Conservation (phyloP, 2,113 vertebrate genomes). For the Phyllostomus discolor region DNA sequence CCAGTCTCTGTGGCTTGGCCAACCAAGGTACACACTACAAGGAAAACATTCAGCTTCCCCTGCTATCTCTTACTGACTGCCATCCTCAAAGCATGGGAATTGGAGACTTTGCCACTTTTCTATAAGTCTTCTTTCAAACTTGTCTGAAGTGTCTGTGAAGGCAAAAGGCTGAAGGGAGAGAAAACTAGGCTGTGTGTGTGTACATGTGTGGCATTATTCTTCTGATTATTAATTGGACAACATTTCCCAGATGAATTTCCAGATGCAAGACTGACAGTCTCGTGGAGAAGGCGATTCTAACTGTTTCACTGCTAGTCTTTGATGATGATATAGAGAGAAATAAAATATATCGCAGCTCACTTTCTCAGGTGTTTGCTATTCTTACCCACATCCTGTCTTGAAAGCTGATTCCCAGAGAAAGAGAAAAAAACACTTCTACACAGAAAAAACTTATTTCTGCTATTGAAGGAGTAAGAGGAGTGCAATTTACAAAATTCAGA, state of each 20-base stretch:
- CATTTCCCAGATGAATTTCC: slow-evolving; percentile 1
- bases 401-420: not conserved
- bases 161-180: not conserved
- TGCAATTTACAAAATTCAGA: not conserved
- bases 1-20: not conserved
- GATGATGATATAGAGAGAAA: not conserved
- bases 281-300: not conserved
- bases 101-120: not conserved
- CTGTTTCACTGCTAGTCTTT: not conserved
- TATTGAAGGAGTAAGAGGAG: not conserved
- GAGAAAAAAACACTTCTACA: not conserved
- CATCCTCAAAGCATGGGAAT: not conserved
- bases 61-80: not conserved
- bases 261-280: not conserved
- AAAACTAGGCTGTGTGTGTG: not conserved
- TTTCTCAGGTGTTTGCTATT: not conserved
- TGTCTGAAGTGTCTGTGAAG: not conserved
- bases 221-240: not conserved
- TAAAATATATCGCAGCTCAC: not conserved
- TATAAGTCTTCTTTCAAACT: not conserved
- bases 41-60: not conserved
- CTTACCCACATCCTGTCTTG: not conserved
- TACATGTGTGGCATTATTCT: not conserved
- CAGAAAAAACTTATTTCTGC: not conserved
- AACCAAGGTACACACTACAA: not conserved